These are phyloP conservation scores for Trachops cirrhosus DNA, from an alignment of 2,797 vertebrate species.

Conservation along the genomic window DNA sequence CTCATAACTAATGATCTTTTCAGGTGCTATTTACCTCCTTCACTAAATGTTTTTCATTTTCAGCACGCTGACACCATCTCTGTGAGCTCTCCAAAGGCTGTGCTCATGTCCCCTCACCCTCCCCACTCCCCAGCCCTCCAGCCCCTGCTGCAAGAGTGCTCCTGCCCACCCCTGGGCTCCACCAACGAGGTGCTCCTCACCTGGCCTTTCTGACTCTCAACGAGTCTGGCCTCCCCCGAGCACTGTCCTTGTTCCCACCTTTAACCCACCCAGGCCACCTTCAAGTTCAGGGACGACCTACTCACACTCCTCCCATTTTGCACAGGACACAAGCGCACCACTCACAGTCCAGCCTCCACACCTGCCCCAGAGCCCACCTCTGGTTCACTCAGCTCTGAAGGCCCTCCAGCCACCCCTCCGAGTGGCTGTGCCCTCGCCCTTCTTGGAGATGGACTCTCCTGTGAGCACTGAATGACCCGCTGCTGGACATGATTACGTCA, in stretches of 20 bases:
- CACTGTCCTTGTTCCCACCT: background rate
- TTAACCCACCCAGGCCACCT: background rate
- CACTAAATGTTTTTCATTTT: background rate
- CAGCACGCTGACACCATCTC: background rate
- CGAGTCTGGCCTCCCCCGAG: background rate
- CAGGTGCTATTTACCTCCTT: background rate
- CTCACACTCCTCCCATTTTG: background rate
- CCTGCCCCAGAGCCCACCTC: background rate
- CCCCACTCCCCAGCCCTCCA: background rate
- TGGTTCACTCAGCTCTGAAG: background rate
- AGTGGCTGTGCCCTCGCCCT: background rate
- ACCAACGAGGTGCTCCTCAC: background rate
- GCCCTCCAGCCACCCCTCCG: accelerated
- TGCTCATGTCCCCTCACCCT: too few relatives aligned
- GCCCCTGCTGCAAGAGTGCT: background rate
- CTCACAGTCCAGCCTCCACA: background rate
- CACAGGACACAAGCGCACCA: background rate
- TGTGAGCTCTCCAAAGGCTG: background rate
- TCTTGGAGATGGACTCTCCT: background rate
- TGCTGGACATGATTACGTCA: background rate
- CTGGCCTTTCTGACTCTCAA: background rate
- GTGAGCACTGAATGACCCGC: background rate
- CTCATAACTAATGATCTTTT: background rate
- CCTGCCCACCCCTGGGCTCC: background rate
- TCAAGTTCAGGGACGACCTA: background rate